Evolutionary conservation across 2,888 invertebrate genomes (phyloP).

Genomic region (Ichneumoninae sp.): DNA sequence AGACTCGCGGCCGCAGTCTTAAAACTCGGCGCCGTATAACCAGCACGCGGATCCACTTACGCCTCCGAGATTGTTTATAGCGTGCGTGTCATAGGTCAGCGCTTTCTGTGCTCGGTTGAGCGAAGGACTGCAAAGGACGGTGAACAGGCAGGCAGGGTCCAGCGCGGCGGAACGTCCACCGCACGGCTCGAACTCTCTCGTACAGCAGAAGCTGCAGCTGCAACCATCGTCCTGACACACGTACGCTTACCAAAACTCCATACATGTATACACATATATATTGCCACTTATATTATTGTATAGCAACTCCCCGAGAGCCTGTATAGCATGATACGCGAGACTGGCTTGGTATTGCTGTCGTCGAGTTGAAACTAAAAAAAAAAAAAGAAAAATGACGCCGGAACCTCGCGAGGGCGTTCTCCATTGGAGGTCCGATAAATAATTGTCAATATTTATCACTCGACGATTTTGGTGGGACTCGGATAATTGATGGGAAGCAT

Average conservation of each 20-base stretch:
- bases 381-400: neutral
- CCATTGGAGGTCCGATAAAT: slow-evolving; percentile 36
- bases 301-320: neutral
- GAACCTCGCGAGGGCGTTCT: slow-evolving; percentile 3
- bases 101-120: slow-evolving; percentile 52
- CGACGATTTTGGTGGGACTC: neutral
- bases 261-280: neutral
- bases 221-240: slow-evolving; percentile 31
- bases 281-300: slow-evolving; percentile 4
- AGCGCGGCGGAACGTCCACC: slow-evolving; percentile 35
- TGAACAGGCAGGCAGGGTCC: slow-evolving; percentile 5
- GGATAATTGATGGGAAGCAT: neutral
- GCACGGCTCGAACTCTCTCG: slow-evolving; percentile 20
- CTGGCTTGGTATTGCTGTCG: slow-evolving; percentile 21
- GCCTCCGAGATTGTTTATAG: slow-evolving; percentile 81
- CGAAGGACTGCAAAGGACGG: slow-evolving; percentile 48
- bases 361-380: slow-evolving; percentile 10
- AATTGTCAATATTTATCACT: slow-evolving; percentile 21
- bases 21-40: slow-evolving; percentile 76
- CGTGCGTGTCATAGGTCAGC: slow-evolving; percentile 81
- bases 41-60: slow-evolving; percentile 78
- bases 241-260: slow-evolving; percentile 10
- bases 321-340: slow-evolving; percentile 9
- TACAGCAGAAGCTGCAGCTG: slow-evolving; percentile 49
- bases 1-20: slow-evolving; percentile 73